Evolutionary conservation across 2,888 invertebrate genomes (phyloP), one percentile per base, ranked within the genome.

Genomic region (Cordilura impudica): DNA sequence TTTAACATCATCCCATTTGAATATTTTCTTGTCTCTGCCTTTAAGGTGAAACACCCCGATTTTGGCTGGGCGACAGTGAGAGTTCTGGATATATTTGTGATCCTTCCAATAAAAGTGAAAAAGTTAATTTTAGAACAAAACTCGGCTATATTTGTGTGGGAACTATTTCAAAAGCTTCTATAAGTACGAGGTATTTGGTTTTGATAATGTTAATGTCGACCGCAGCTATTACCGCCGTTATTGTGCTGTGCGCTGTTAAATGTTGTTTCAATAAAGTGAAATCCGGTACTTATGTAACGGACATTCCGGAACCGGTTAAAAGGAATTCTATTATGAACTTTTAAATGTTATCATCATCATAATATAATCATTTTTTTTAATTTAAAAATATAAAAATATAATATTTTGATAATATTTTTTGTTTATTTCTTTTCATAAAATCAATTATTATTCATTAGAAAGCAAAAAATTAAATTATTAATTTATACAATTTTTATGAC

Each of bases 131-230:
- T 4, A 14, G 19, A 16, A 31, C 49, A 0, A 43, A 60, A 31
- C 49, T 73, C 23, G 73, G 78, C 10, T 69, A 65, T 8, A 73
- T 78, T n/a, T 78, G 78, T 18, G 58, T 73, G 8, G 39, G 18
- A 4, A 4, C 10, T 1, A 26, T 19, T 10, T 1, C 7, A 0
- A 39, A 56, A 6, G 0, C 26, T 0, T 6, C 12, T 4, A 4
- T 75, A 4, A 63, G 2, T 18, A 29, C 8, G n/a, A 54, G 72
- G 14, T 72, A 67, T 49, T 67, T 66, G 8, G 47, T 72, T 10
- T 61, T 72, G 12, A n/a, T 72, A n/a, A 10, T 21, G 16, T 56
- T 66, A 18, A 12, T 61, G 12, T 16, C 72, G 2, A 0, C 23
- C 0, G 53, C 31, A 0, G 47, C 54, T 8, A 1, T 43, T 19